Evolutionary conservation across 2,888 invertebrate genomes (phyloP).

Genomic region (Melolontha melolontha): DNA sequence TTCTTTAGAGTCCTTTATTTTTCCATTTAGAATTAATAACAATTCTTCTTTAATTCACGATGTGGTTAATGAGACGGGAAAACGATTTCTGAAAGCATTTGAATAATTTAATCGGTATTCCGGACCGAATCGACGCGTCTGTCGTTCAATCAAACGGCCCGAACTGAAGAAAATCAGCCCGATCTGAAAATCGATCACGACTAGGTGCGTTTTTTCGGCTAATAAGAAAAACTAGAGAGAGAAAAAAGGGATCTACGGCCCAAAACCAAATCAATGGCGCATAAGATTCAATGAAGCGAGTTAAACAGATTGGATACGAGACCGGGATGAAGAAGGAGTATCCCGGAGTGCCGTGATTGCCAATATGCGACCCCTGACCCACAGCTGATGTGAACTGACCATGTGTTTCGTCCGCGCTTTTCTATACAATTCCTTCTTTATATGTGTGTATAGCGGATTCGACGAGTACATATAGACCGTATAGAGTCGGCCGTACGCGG

Average conservation of each 20-base stretch:
- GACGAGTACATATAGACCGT: constrained; percentile 5
- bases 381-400: constrained; percentile 63
- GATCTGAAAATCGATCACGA: constrained; percentile 39
- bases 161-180: constrained; percentile 16
- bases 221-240: constrained; percentile 58
- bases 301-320: constrained; percentile 65
- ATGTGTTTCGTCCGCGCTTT: constrained; percentile 55
- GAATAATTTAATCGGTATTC: constrained; percentile 23
- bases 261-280: constrained; percentile 63
- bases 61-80: background rate
- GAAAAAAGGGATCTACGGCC: constrained; percentile 58
- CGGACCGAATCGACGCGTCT: background rate
- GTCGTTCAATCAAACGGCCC: constrained; percentile 15
- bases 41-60: background rate
- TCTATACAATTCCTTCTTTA: constrained; percentile 18
- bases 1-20: no score
- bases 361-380: constrained; percentile 60
- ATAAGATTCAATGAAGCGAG: constrained; percentile 64
- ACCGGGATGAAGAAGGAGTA: constrained; percentile 59
- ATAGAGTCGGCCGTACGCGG: background rate
- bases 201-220: constrained; percentile 47
- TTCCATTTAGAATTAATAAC: no score
- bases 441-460: background rate
- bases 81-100: background rate
- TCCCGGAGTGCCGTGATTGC: constrained; percentile 58